Percentiles rank a stretch among this genome's conserved stretches.
Evolutionary conservation across 1,140 invertebrate species (phyloP).

Genomic region (Megalonaias nervosa): DNA sequence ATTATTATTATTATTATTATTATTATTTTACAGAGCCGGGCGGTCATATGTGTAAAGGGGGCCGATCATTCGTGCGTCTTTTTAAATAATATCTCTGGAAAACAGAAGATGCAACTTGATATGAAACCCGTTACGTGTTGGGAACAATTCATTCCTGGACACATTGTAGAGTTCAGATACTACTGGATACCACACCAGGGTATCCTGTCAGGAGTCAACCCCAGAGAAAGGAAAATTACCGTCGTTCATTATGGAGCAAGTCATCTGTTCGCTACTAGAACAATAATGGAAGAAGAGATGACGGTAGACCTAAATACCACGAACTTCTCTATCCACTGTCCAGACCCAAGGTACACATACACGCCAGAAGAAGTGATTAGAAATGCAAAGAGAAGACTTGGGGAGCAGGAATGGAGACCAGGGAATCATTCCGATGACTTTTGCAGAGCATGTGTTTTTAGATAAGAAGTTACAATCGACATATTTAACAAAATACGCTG

Average conservation of each 20-base stretch:
- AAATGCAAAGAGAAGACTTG: constrained; percentile 5
- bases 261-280: constrained; percentile 23
- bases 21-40: no score
- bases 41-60: no score
- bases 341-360: constrained; percentile 1
- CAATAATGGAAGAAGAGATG: constrained; percentile 17
- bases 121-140: not conserved
- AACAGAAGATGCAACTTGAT: no score
- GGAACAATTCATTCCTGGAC: constrained; percentile 13
- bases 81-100: no score
- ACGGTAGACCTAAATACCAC: constrained; percentile 1
- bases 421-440: constrained; percentile 14
- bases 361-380: not conserved
- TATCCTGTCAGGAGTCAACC: constrained; percentile 14
- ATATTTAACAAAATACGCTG: no score
- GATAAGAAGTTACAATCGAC: not conserved
- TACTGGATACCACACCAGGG: constrained; percentile 24
- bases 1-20: no score
- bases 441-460: constrained; percentile 14
- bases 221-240: constrained; percentile 10
- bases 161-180: constrained; percentile 18
- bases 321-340: constrained; percentile 4
- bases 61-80: no score
- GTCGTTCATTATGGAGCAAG: constrained; percentile 32
- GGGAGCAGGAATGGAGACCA: constrained; percentile 4